Conservation (phyloP, 2,888 invertebrate species). For the Horisme vitalbata region DNA sequence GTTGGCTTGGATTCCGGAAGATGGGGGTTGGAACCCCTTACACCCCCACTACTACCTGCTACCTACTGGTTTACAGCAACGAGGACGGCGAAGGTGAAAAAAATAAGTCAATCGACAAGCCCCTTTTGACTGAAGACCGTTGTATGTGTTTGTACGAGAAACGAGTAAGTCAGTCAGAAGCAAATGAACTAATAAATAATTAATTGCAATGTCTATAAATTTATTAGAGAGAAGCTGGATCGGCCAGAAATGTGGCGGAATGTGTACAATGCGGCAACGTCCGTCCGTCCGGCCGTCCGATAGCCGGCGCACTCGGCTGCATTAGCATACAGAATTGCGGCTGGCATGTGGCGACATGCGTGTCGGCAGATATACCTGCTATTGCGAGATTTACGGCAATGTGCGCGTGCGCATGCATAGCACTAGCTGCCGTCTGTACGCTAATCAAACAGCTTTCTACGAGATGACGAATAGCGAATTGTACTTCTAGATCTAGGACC, state of each 20-base stretch:
- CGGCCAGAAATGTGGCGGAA: neutral
- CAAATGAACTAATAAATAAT: too few relatives aligned
- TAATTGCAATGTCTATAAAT: neutral
- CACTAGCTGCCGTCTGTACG: conserved; percentile 2
- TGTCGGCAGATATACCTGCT: conserved; percentile 2
- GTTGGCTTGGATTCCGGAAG: too few relatives aligned
- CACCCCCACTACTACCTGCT: too few relatives aligned
- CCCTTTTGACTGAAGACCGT: too few relatives aligned
- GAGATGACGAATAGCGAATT: neutral
- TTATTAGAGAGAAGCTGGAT: neutral
- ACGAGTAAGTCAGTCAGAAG: too few relatives aligned
- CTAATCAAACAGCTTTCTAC: conserved; percentile 11
- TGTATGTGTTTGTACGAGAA: too few relatives aligned
- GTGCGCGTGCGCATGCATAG: conserved; percentile 3
- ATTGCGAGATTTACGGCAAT: conserved; percentile 9
- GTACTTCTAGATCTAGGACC: too few relatives aligned
- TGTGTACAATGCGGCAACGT: neutral
- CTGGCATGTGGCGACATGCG: conserved; percentile 16
- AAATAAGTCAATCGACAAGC: too few relatives aligned
- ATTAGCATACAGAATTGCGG: conserved; percentile 23
- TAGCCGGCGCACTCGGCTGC: neutral
- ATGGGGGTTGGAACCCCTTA: too few relatives aligned
- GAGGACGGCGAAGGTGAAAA: too few relatives aligned
- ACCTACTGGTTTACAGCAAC: too few relatives aligned
- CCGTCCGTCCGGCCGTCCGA: too few relatives aligned